A percentile compares a stretch with the other conserved stretches of the same genome.
Evolutionary conservation across 2,888 invertebrate genomes (phyloP).

Genomic region (Troides aeacus): DNA sequence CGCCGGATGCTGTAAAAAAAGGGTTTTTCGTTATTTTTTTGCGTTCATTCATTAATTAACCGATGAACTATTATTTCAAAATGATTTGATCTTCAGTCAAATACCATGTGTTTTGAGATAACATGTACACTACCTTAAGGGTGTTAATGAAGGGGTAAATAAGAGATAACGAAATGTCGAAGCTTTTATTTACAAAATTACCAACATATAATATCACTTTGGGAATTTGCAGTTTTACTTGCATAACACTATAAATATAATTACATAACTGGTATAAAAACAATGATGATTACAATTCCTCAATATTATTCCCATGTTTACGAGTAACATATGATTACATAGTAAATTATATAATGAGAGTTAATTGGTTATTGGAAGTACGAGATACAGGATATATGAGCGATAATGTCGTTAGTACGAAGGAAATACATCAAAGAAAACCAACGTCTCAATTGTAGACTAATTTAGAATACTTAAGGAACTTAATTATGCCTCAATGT

Average conservation of each 20-base stretch:
- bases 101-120: too few species aligned
- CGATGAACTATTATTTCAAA: too few species aligned
- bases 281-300: conserved; percentile 72
- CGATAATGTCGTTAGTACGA: background rate
- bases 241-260: conserved; percentile 71
- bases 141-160: conserved; percentile 11
- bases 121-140: background rate
- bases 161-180: conserved; percentile 70
- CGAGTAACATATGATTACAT: conserved; percentile 13
- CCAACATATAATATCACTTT: conserved; percentile 80
- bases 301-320: conserved; percentile 34
- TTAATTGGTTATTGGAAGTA: conserved; percentile 35
- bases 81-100: too few species aligned
- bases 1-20: too few species aligned
- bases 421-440: conserved; percentile 1
- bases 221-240: conserved; percentile 78
- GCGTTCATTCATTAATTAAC: too few species aligned
- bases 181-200: conserved; percentile 81
- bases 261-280: conserved; percentile 68
- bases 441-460: background rate
- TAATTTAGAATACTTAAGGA: conserved; percentile 26
- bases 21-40: too few species aligned
- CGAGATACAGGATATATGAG: conserved; percentile 11
- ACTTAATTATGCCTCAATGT: conserved; percentile 18
- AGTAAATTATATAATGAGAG: conserved; percentile 21